A percentile compares a stretch with the other conserved stretches of the same genome.
phyloP scores from a whole-genome alignment of 2,888 invertebrate species.

The Pyralis farinalis region DNA sequence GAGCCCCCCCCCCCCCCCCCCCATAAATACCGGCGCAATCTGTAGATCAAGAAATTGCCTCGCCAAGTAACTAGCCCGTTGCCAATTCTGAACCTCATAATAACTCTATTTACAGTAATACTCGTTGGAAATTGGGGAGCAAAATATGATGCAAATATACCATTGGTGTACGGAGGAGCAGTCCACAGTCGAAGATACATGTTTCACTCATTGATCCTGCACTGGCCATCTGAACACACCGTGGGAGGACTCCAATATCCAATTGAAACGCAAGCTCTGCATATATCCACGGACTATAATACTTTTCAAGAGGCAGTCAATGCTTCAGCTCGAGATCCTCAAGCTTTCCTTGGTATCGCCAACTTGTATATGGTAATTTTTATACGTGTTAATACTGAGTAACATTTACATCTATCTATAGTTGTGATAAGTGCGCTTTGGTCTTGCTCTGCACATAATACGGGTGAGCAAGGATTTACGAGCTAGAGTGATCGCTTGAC shows the following conservation, averaged over 20 bases:
- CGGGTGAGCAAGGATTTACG: too few species aligned
- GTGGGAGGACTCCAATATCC: conserved; percentile 47
- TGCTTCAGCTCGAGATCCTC: conserved; percentile 39
- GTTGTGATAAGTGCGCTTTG: too few species aligned
- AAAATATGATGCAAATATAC: too few species aligned
- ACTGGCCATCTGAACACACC: conserved; percentile 58
- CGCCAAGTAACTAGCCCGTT: too few species aligned
- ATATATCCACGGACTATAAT: conserved; percentile 51
- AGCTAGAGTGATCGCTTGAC: too few species aligned
- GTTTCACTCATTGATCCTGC: conserved; percentile 51
- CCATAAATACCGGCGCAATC: too few species aligned
- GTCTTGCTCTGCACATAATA: too few species aligned
- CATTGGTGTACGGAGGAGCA: conserved; percentile 54
- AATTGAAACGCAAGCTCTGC: conserved; percentile 50
- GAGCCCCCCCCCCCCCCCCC: too few species aligned
- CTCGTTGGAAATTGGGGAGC: conserved; percentile 49
- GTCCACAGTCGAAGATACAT: conserved; percentile 54
- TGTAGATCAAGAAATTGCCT: too few species aligned
- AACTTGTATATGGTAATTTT: conserved; percentile 48
- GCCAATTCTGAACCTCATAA: too few species aligned
- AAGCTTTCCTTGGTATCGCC: conserved; percentile 49
- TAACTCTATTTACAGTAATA: conserved; percentile 33
- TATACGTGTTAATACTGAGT: too few species aligned
- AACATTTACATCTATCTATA: too few species aligned
- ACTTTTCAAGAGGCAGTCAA: conserved; percentile 36